Evolutionary conservation across 2,113 vertebrate genomes (phyloP).

Genomic region (Murina feae): DNA sequence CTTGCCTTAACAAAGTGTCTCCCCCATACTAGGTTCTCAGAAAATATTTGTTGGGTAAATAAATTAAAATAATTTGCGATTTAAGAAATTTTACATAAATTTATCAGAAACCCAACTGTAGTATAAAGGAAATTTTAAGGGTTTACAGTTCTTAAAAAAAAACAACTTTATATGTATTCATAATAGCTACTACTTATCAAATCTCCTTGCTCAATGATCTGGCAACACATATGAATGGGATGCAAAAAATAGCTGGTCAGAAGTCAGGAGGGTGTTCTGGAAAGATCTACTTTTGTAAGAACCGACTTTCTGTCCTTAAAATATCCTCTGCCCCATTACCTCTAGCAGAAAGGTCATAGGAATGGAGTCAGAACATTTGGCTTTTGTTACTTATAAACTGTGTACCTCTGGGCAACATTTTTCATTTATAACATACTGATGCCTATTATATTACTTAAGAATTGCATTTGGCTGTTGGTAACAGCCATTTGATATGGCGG

Average conservation of each 20-base stretch:
- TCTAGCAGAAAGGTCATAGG: conserved; percentile 42
- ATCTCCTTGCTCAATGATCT: not conserved
- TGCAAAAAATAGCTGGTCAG: not conserved
- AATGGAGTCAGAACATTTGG: not conserved
- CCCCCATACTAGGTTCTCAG: not conserved
- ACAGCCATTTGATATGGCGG: not conserved
- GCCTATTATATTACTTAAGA: not conserved
- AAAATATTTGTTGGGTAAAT: not conserved
- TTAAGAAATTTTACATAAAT: not conserved
- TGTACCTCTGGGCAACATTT: not conserved
- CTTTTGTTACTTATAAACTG: not conserved
- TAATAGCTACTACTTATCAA: not conserved
- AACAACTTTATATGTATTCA: not conserved
- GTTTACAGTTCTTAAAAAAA: not conserved
- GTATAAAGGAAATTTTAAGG: not conserved
- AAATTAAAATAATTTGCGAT: not conserved
- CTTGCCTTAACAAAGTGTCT: not conserved
- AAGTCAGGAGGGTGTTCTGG: conserved; percentile 26
- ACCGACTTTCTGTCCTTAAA: conserved; percentile 40
- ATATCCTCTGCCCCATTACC: not conserved
- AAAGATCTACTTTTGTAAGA: not conserved
- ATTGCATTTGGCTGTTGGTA: not conserved
- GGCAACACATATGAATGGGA: not conserved
- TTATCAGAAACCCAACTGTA: not conserved
- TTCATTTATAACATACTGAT: not conserved